Percentiles rank a stretch among this genome's conserved stretches.
Conservation (phyloP, 2,888 invertebrate species). For the Pteria penguin region DNA sequence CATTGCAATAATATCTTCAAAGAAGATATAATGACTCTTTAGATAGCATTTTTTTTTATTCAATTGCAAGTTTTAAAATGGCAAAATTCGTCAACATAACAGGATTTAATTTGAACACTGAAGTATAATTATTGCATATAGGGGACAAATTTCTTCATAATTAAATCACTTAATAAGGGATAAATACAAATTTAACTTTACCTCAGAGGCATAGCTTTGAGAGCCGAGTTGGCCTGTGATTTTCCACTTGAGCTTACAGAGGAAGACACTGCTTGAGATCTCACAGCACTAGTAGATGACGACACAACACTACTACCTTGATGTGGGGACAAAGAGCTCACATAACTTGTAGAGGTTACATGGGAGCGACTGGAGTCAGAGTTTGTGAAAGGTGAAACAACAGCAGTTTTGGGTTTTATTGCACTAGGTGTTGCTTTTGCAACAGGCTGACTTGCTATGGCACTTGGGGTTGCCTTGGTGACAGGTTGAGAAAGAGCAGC, state of each 20-base stretch:
- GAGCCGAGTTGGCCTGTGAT: conserved; percentile 57
- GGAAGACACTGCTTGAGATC: conserved; percentile 7
- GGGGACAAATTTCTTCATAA: neutral
- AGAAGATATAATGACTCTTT: too few relatives aligned
- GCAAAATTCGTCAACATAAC: too few relatives aligned
- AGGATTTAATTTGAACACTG: too few relatives aligned
- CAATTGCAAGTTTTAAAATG: too few relatives aligned
- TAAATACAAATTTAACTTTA: conserved; percentile 18
- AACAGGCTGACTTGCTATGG: conserved; percentile 6
- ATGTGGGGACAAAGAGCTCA: conserved; percentile 4
- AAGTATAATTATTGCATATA: too few relatives aligned
- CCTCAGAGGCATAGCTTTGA: conserved; percentile 66
- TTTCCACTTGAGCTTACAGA: conserved; percentile 30
- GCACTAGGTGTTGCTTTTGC: conserved; percentile 22
- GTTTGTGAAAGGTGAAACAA: conserved; percentile 28
- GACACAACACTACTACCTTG: conserved; percentile 25
- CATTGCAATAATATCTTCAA: too few relatives aligned
- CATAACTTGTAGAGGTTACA: neutral
- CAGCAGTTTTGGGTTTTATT: conserved; percentile 35
- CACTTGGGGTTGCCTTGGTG: neutral
- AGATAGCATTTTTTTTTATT: neutral
- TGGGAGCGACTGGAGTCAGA: neutral
- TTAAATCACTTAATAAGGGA: neutral
- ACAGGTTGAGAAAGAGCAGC: neutral
- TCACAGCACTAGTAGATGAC: conserved; percentile 17